Conservation (phyloP, 2,113 vertebrate species). For the Syngnathus floridae region DNA sequence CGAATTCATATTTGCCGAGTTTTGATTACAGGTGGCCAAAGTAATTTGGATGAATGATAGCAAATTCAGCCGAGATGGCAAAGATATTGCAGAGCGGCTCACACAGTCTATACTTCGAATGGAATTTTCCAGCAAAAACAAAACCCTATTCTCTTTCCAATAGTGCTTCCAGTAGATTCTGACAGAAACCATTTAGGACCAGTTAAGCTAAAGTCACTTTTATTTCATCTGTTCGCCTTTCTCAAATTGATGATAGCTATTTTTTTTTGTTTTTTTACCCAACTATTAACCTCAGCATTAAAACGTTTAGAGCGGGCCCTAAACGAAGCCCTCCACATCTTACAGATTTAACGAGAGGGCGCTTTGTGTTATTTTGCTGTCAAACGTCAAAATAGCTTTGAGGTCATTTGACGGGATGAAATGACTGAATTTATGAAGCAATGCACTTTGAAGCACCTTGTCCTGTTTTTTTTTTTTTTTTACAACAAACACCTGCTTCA, state of each 20-base stretch:
- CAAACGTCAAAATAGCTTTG: constrained; percentile 30
- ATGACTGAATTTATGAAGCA: constrained; percentile 44
- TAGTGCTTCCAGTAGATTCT: constrained; percentile 13
- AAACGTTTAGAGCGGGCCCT: neutral
- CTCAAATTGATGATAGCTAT: constrained; percentile 18
- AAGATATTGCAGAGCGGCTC: constrained; percentile 11
- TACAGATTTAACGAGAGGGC: constrained; percentile 12
- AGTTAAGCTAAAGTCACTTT: constrained; percentile 36
- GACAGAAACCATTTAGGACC: constrained; percentile 25
- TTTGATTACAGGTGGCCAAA: neutral
- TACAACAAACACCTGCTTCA: constrained; percentile 49
- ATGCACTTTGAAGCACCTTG: constrained; percentile 46
- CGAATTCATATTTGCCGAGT: neutral
- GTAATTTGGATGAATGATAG: constrained; percentile 29
- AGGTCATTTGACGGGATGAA: constrained; percentile 30
- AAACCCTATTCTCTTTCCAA: constrained; percentile 30
- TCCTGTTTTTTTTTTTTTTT: constrained; percentile 29
- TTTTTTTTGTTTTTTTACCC: neutral
- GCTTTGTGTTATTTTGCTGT: constrained; percentile 6
- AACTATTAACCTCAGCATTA: neutral
- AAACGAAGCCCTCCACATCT: neutral
- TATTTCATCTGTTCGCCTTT: constrained; percentile 43
- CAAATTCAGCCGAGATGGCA: constrained; percentile 18
- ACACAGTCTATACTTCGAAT: constrained; percentile 12
- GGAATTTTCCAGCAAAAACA: constrained; percentile 30